Conservation (phyloP, 1,140 invertebrate genomes). For the Colletes latitarsis region DNA sequence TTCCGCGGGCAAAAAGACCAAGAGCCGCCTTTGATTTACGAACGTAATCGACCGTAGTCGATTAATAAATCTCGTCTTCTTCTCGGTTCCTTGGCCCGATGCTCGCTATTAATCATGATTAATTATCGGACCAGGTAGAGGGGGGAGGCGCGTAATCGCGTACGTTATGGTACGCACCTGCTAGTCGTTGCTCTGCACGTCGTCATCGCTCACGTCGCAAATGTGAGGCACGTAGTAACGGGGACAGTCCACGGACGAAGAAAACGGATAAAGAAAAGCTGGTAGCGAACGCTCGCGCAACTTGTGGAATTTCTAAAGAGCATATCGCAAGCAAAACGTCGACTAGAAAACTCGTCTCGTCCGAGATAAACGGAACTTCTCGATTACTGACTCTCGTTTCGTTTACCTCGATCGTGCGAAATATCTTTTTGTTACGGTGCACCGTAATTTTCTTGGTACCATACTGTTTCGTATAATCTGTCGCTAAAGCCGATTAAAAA, state of each 20-base stretch:
- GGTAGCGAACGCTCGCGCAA: not conserved
- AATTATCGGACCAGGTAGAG: slow-evolving; percentile 14
- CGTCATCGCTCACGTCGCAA: slow-evolving; percentile 31
- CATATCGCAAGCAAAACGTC: not conserved
- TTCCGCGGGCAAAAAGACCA: slow-evolving; percentile 27
- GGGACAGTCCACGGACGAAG: not conserved
- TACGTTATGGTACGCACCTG: slow-evolving; percentile 38
- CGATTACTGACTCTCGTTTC: too few species aligned
- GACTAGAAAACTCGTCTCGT: not conserved
- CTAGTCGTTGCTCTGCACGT: slow-evolving; percentile 16
- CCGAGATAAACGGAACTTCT: not conserved
- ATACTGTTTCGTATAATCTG: too few species aligned
- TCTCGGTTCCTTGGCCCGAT: not conserved
- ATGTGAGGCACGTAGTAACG: slow-evolving; percentile 38
- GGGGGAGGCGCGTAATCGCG: slow-evolving; percentile 3
- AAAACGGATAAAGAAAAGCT: slow-evolving; percentile 13
- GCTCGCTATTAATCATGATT: slow-evolving; percentile 42
- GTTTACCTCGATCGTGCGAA: not conserved
- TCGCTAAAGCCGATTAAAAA: too few species aligned
- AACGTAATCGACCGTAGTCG: slow-evolving; percentile 25
- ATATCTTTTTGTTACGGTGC: too few species aligned
- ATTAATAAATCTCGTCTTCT: slow-evolving; percentile 41
- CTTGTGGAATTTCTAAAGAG: slow-evolving; percentile 12
- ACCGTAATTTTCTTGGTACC: too few species aligned
- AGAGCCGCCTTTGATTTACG: slow-evolving; percentile 28